phyloP scores from a whole-genome alignment of 2,797 vertebrate species.

The Cuniculus paca region DNA sequence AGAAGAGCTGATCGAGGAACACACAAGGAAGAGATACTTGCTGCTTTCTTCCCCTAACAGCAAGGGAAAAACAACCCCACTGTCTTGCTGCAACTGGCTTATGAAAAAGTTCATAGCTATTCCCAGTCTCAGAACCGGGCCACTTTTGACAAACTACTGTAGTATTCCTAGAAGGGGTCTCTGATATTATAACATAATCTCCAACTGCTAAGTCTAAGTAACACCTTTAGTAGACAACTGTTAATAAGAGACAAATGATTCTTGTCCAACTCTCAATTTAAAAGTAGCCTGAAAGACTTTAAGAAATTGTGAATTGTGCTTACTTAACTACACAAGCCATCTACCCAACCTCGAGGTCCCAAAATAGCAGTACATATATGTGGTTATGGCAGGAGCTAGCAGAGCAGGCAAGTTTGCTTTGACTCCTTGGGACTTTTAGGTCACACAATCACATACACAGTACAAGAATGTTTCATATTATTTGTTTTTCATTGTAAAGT shows the following conservation, averaged over 20 bases:
- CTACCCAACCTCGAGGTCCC: background rate
- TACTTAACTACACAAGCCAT: background rate
- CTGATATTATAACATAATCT: background rate
- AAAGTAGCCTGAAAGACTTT: slow-evolving; percentile 16
- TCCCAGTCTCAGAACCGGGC: background rate
- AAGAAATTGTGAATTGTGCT: background rate
- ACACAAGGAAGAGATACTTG: background rate
- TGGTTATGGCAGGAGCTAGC: background rate
- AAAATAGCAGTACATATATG: background rate
- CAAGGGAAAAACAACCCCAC: background rate
- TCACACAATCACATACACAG: background rate
- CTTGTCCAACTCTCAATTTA: slow-evolving; percentile 15
- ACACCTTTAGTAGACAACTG: slow-evolving; percentile 47
- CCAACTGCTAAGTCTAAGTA: background rate
- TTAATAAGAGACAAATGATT: slow-evolving; percentile 17
- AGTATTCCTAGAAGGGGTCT: slow-evolving; percentile 36
- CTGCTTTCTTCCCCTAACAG: background rate
- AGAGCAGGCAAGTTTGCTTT: slow-evolving; percentile 1
- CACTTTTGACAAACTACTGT: background rate
- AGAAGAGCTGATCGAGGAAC: background rate
- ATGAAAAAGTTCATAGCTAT: background rate
- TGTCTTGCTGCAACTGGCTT: background rate
- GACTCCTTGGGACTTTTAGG: background rate
- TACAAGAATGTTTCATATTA: background rate
- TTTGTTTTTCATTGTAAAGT: background rate